Evolutionary conservation across 2,888 invertebrate genomes (phyloP).

Genomic region (Sipunculus nudus): DNA sequence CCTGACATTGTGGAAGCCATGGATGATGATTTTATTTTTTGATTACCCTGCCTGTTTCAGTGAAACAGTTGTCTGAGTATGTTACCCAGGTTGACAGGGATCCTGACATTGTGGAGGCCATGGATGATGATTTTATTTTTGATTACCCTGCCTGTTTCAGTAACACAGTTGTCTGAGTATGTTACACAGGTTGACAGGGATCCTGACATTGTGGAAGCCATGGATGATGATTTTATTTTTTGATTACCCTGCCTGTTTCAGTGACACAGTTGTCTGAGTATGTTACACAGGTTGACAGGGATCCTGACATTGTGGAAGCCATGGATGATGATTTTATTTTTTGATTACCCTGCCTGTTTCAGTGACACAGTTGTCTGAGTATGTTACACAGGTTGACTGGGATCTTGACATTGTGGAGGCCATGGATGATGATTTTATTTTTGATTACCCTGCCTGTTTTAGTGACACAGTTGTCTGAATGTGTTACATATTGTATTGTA

Average conservation of each 20-base stretch:
- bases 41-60: conserved; percentile 83
- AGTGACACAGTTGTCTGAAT: too few relatives aligned
- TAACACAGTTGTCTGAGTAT: too few relatives aligned
- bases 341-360: conserved; percentile 80
- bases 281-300: conserved; percentile 75
- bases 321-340: conserved; percentile 93
- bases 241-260: conserved; percentile 81
- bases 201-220: conserved; percentile 89
- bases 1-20: conserved; percentile 92
- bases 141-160: too few relatives aligned
- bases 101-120: too few relatives aligned
- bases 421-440: conserved; percentile 91
- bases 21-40: conserved; percentile 90
- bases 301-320: conserved; percentile 91
- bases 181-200: conserved; percentile 77
- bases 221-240: conserved; percentile 93
- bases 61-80: too few relatives aligned
- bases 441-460: conserved; percentile 80
- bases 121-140: too few relatives aligned
- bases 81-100: too few relatives aligned
- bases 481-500: too few relatives aligned
- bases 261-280: too few relatives aligned
- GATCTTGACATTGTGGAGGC: conserved; percentile 94
- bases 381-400: conserved; percentile 72
- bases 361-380: too few relatives aligned